Percentiles rank a stretch among this genome's conserved stretches.
These are phyloP conservation scores for Scaptomyza flava DNA, from an alignment of 2,888 invertebrate species.

Conservation along the genomic window DNA sequence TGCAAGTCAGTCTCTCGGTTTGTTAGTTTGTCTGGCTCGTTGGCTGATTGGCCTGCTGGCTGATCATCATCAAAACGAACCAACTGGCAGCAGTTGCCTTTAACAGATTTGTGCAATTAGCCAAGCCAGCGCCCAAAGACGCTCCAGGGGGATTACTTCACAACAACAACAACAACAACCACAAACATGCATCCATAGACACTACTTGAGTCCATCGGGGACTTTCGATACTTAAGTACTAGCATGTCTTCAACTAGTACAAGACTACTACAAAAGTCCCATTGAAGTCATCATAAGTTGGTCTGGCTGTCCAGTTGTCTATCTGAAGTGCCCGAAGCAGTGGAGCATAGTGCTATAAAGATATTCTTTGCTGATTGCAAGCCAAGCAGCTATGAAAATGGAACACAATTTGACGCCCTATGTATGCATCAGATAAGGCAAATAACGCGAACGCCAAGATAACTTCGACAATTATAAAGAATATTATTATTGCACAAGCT, in stretches of 20 bases:
- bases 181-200: background rate
- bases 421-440: slow-evolving; percentile 52
- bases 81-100: slow-evolving; percentile 63
- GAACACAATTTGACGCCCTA: slow-evolving; percentile 75
- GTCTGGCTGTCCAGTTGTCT: background rate
- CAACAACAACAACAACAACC: background rate
- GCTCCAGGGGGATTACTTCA: slow-evolving; percentile 52
- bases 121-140: slow-evolving; percentile 47
- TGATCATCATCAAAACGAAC: slow-evolving; percentile 52
- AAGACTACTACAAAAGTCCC: background rate
- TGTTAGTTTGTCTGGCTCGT: slow-evolving; percentile 25
- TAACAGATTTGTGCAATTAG: slow-evolving; percentile 79
- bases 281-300: slow-evolving; percentile 8
- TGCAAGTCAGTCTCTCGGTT: slow-evolving; percentile 8
- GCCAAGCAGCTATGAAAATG: slow-evolving; percentile 50
- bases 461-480: slow-evolving; percentile 2
- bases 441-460: slow-evolving; percentile 16
- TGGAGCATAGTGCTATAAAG: slow-evolving; percentile 67
- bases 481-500: slow-evolving; percentile 23
- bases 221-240: slow-evolving; percentile 46
- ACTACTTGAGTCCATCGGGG: slow-evolving; percentile 32
- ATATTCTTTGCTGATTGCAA: slow-evolving; percentile 56
- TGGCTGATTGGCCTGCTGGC: slow-evolving; percentile 66
- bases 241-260: slow-evolving; percentile 3
- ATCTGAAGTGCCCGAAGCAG: slow-evolving; percentile 37